phyloP scores from a whole-genome alignment of 2,797 vertebrate species.

The Furcifer pardalis region DNA sequence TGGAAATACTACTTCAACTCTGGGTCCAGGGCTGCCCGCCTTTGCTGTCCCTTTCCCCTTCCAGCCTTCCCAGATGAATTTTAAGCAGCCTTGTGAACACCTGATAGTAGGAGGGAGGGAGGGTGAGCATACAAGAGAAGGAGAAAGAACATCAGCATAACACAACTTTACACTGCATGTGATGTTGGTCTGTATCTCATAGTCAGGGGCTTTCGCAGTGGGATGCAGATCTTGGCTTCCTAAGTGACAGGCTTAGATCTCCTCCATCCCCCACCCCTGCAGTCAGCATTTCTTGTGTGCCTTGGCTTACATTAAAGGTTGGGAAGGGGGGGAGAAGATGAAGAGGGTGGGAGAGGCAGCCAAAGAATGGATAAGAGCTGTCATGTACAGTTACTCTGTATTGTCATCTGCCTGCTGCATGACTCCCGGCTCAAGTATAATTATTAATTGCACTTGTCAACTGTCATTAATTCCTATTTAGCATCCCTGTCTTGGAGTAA shows the following conservation, averaged over 20 bases:
- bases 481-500: constrained; percentile 83
- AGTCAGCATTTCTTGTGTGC: constrained; percentile 7
- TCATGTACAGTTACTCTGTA: constrained; percentile 79
- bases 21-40: constrained; percentile 69
- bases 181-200: constrained; percentile 4
- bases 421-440: constrained; percentile 84
- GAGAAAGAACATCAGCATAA: constrained; percentile 39
- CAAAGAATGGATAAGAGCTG: constrained; percentile 71
- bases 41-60: constrained; percentile 77
- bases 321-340: neutral
- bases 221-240: constrained; percentile 16
- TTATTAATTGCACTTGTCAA: constrained; percentile 93
- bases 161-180: constrained; percentile 58
- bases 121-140: too few relatives aligned
- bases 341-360: neutral
- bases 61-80: constrained; percentile 87
- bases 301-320: constrained; percentile 62
- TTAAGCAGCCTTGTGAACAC: constrained; percentile 90
- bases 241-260: neutral
- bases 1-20: constrained; percentile 90
- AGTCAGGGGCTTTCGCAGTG: neutral
- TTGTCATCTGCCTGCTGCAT: constrained; percentile 81
- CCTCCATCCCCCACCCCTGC: neutral
- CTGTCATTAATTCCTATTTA: constrained; percentile 88
- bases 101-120: constrained; percentile 80